Evolutionary conservation across 2,888 invertebrate genomes (phyloP).

Genomic region (Gandaritis pyraliata): DNA sequence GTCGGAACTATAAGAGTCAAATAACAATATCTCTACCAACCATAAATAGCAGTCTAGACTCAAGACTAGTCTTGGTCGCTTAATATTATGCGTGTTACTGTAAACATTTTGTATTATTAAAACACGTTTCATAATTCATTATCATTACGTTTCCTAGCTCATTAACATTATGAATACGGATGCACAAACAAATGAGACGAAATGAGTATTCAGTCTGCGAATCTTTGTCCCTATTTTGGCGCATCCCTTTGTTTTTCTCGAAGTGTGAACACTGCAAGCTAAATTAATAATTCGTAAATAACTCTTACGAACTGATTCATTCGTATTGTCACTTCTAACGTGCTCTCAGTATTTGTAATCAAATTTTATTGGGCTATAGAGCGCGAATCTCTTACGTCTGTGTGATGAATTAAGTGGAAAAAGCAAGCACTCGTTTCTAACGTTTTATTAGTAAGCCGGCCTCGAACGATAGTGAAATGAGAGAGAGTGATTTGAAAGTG

Average conservation of each 20-base stretch:
- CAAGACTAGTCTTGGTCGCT: background rate
- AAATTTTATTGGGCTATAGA: background rate
- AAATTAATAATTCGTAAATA: constrained; percentile 1
- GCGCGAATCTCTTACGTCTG: constrained; percentile 2
- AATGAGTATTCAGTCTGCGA: constrained; percentile 6
- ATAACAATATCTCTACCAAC: too few relatives aligned
- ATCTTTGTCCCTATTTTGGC: constrained; percentile 32
- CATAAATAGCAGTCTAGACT: too few relatives aligned
- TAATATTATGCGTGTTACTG: background rate
- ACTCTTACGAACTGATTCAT: background rate
- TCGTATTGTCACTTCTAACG: background rate
- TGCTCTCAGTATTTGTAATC: background rate
- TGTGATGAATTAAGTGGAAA: constrained; percentile 21
- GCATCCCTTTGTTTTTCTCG: constrained; percentile 28
- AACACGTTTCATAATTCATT: background rate
- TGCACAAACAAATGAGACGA: constrained; percentile 15
- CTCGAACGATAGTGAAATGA: constrained; percentile 66
- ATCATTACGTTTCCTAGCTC: background rate
- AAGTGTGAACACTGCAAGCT: constrained; percentile 17
- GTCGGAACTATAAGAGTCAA: too few relatives aligned
- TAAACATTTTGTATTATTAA: background rate
- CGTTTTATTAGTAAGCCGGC: constrained; percentile 36
- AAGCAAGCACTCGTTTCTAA: constrained; percentile 6
- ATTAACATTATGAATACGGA: constrained; percentile 25
- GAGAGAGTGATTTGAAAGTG: constrained; percentile 58